Base-by-base conservation (phyloP, 2,113 vertebrate species). In the Ptilorrhoa leucosticta region DNA sequence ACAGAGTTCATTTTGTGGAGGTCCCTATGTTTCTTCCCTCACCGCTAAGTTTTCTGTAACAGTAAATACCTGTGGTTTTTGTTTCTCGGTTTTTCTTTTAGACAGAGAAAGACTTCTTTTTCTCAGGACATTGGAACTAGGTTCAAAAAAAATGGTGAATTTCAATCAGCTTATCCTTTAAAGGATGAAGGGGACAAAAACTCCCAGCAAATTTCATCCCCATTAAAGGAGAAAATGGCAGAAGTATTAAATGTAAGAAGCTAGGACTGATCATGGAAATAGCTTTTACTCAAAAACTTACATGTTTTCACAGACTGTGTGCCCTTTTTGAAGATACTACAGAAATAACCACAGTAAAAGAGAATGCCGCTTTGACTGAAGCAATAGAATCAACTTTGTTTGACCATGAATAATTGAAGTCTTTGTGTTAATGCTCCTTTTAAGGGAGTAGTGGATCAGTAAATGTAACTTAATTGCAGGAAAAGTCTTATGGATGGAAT, bases 391-490 rank as follows among this genome's bases (percentile, higher is more conserved):
- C 96, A 95, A 97, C 95, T 98, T 97, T 97, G 97, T 98, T 97
- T 98, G 95, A 96, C 97, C 96, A 97, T 91, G 97, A 97, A 98
- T 98, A 98, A 98, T 98, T 97, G 96, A 97, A 97, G 94, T 89
- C 96, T 98, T 98, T 98, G 97, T 98, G 97, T 96, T 97, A 97
- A 98, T 96, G 79, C 83, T 96, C 95, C 94, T 97, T 98, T 98
- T 97, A 97, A 97, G 92, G 90, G 91, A 96, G 94, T 97, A 97
- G 97, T 97, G 97, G 97, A 97, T 98, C 97, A 97, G 97, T 90
- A 97, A 98, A 97, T 96, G 94, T 96, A 94, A 97, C 94, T 97
- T 98, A 98, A 98, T 98, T 98, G 97, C 95, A 98, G 98, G 96
- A 96, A 96, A 96, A 96, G 94, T 63, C 96, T 97, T 97, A 94